phyloP scores from a whole-genome alignment of 2,888 invertebrate species.

The Andrena fulva region DNA sequence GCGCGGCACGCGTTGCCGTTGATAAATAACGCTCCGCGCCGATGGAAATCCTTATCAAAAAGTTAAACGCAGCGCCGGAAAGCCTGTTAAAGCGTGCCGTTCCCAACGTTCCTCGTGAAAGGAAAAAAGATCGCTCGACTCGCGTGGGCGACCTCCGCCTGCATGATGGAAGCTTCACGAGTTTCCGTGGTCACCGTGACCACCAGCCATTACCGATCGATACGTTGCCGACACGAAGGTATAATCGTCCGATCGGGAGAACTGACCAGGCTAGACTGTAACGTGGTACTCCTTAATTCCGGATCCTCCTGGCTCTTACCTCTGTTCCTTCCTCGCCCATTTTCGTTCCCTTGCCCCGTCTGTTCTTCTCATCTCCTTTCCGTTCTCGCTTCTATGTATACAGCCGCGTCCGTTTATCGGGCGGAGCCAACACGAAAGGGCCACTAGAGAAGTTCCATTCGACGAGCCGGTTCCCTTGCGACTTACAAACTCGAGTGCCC shows the following conservation, averaged over 20 bases:
- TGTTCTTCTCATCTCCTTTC: background rate
- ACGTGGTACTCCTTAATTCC: constrained; percentile 68
- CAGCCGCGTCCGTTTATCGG: constrained; percentile 40
- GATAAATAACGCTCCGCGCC: background rate
- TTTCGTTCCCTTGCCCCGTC: constrained; percentile 16
- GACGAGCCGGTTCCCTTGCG: constrained; percentile 43
- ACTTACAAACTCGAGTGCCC: constrained; percentile 54
- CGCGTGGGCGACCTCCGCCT: constrained; percentile 7
- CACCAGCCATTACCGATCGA: constrained; percentile 79
- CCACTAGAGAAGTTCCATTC: constrained; percentile 56
- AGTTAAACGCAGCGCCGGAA: background rate
- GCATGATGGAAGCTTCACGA: constrained; percentile 44
- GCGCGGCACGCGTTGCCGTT: background rate
- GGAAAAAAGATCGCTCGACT: background rate
- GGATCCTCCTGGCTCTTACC: constrained; percentile 35
- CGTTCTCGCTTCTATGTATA: constrained; percentile 32
- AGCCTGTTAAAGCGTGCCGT: background rate
- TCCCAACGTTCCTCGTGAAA: background rate
- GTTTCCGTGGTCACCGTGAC: constrained; percentile 18
- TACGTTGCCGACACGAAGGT: constrained; percentile 81
- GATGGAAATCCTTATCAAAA: background rate
- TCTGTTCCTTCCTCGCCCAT: constrained; percentile 18
- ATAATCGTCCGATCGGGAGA: constrained; percentile 76
- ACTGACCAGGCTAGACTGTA: constrained; percentile 60
- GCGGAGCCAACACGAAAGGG: constrained; percentile 45